Base-by-base conservation (phyloP, 2,797 vertebrate species). In the Enteromius mattozi region DNA sequence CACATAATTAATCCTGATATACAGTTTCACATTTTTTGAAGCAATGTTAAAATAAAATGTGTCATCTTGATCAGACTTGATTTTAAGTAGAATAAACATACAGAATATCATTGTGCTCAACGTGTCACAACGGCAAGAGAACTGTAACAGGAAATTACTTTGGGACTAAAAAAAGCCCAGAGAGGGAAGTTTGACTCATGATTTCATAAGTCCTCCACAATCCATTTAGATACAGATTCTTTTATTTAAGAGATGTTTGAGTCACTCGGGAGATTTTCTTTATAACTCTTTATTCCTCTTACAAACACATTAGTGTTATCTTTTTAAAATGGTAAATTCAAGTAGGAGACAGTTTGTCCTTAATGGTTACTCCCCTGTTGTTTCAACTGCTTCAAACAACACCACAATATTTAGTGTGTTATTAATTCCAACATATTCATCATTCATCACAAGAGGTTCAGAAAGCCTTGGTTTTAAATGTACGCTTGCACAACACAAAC, bases 401-500 rank as follows among this genome's bases (percentile, higher is more conserved):
- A 63, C 47, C 27, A 24, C 42, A 17, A 78, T 51, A 86, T 63
- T 87, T 61, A 40, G 16, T 49, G 37, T 45, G 65, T 27, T 65
- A 80, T 69, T 78, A 45, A 86, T 61, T 37, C 40, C 51, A 47
- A 54, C 61, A 82, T 77, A 88, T 66, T 75, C 45, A 40, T 79
- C 56, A 63, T 80, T 77, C 68, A 45, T 87, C 51, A 59, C 79
- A 70, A 69, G 40, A 27, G 78, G 63, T 80, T 80, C 35, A 74
- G 30, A 81, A 85, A 47, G 56, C 68, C 37, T 70, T 74, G 78
- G 12, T 59, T 83, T 82, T 59, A 63, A 83, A 47, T 74, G 66
- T 47, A 76, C 1, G 78, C 61, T 81, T 72, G 76, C 37, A 78
- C 77, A 71, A 75, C 66, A 83, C 63, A 85, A 87, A 88, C 30